Percentiles rank a stretch among this genome's conserved stretches.
These are phyloP conservation scores for Anarsia innoxiella DNA, from an alignment of 2,888 invertebrate species.

Conservation along the genomic window DNA sequence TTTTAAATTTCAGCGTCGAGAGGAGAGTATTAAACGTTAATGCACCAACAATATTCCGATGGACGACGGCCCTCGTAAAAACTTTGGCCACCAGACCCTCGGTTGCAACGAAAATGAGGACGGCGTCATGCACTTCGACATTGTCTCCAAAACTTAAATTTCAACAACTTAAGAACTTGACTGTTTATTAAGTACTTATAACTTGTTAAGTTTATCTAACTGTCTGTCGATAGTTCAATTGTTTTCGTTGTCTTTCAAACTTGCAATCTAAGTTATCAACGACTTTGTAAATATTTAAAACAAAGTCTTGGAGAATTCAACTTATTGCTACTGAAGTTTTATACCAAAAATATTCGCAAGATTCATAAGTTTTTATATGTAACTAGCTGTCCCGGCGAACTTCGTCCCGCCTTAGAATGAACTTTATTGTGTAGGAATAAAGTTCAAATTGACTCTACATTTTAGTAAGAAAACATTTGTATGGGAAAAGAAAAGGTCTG, in stretches of 20 bases:
- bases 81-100: constrained; percentile 52
- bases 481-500: too few species aligned
- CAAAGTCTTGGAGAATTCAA: too few species aligned
- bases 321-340: too few species aligned
- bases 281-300: constrained; percentile 3
- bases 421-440: too few species aligned
- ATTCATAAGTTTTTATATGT: too few species aligned
- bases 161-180: constrained; percentile 58
- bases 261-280: constrained; percentile 2
- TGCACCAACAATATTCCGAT: constrained; percentile 63
- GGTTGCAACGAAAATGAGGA: constrained; percentile 34
- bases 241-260: constrained; percentile 4
- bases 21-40: constrained; percentile 60
- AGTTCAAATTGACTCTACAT: too few species aligned
- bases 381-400: too few species aligned
- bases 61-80: constrained; percentile 62
- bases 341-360: too few species aligned
- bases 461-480: too few species aligned
- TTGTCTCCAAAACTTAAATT: constrained; percentile 59
- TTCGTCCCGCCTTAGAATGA: too few species aligned
- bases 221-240: constrained; percentile 8
- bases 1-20: constrained; percentile 57
- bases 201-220: constrained; percentile 4
- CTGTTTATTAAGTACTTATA: constrained; percentile 13
- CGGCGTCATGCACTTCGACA: constrained; percentile 53